Base-by-base conservation (phyloP, 2,888 invertebrate genomes). In the Drosophila robusta region DNA sequence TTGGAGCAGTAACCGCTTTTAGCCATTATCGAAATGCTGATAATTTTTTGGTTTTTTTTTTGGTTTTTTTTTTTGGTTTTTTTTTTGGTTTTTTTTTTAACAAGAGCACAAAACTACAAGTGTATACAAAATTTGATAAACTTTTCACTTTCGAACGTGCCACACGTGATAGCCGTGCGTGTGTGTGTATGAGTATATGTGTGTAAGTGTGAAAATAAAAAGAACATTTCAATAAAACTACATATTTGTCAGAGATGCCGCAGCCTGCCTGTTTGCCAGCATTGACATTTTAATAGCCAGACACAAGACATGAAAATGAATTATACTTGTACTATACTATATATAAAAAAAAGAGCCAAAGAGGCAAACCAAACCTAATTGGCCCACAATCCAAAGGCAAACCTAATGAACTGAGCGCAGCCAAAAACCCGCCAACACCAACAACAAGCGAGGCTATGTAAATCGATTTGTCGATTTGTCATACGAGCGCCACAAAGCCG, bases 381-480 rank as follows among this genome's bases (percentile, higher is more conserved):
- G 80, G 79, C 80, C 62, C 58, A 50, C 62, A 78, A 79, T 46
- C 26, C 69, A 54, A 56, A 66, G 66, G 71, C 71, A 69, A 74
- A 80, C 76, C 83, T 85, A 85, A 81, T 86, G 80, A 86, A 85
- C 76, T 36, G 57, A 58, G 34, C 34, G 34, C 34, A 34, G 34
- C 34, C 12, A 34, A 12, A 80, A 69, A 64, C 66, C 57, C 57
- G 42, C 38, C 62, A 54, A 52, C 39, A 62, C 34, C 42, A 58
- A 47, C 67, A 73, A 57, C 50, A 55, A 60, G 54, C 47, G 52
- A 32, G 50, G 61, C 81, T 85, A 83, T 83, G 83, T 83, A 83
- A 83, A 83, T 83, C 83, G 87, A 83, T 83, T 80, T 76, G 80
- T 76, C 80, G 80, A 80, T 80, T 83, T 83, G 83, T 83, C 83